phyloP scores from a whole-genome alignment of 2,888 invertebrate genomes.

The Machimus atricapillus region DNA sequence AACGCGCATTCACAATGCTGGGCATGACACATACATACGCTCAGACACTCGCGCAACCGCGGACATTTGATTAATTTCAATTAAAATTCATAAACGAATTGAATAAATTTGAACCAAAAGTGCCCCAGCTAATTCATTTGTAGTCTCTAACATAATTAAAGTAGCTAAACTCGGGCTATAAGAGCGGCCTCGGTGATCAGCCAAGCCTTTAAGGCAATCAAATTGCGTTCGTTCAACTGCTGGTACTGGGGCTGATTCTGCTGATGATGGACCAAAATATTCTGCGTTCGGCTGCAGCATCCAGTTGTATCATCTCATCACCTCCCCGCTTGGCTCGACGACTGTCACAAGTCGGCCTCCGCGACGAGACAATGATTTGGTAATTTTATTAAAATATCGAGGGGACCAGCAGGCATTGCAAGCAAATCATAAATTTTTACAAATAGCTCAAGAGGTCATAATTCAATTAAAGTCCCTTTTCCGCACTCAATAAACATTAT shows the following conservation, averaged over 20 bases:
- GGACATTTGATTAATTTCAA: constrained; percentile 48
- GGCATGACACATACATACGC: constrained; percentile 39
- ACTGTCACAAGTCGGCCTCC: background rate
- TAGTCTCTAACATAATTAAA: constrained; percentile 41
- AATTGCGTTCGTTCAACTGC: constrained; percentile 38
- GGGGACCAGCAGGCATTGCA: background rate
- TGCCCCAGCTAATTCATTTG: constrained; percentile 43
- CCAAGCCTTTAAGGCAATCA: constrained; percentile 22
- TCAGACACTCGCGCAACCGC: constrained; percentile 3
- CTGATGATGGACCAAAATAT: background rate
- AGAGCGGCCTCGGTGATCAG: constrained; percentile 4
- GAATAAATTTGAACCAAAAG: constrained; percentile 42
- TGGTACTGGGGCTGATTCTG: background rate
- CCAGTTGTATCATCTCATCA: background rate
- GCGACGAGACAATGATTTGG: constrained; percentile 11
- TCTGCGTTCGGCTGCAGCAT: background rate
- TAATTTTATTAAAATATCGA: constrained; percentile 39
- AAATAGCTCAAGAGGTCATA: constrained; percentile 38
- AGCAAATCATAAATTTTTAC: constrained; percentile 28
- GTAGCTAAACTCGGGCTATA: constrained; percentile 18
- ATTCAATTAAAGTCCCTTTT: constrained; percentile 34
- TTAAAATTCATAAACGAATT: constrained; percentile 48
- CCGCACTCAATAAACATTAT: background rate
- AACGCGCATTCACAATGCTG: background rate
- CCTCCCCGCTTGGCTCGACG: background rate